phyloP scores from a whole-genome alignment of 2,113 vertebrate genomes.

The Tragelaphus buxtoni region DNA sequence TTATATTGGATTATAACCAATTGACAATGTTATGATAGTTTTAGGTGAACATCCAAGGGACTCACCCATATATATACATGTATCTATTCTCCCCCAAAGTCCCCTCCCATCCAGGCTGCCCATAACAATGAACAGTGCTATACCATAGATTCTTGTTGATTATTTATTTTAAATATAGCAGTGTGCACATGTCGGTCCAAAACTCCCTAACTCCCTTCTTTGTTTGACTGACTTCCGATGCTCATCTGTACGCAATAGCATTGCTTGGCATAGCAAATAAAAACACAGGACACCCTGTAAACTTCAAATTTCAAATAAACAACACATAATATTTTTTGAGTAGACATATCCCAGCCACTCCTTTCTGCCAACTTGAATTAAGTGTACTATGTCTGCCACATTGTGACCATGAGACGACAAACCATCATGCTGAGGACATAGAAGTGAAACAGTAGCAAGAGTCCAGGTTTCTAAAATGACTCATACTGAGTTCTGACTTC shows the following conservation, averaged over 20 bases:
- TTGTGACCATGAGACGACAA: background rate
- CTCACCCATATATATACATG: background rate
- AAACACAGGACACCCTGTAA: background rate
- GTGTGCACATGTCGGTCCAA: background rate
- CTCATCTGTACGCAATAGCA: accelerated
- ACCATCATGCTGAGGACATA: too few species aligned
- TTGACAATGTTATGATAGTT: background rate
- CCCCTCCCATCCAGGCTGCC: background rate
- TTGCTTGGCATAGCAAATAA: background rate
- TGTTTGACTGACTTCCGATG: background rate
- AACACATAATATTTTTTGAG: background rate
- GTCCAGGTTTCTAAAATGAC: background rate
- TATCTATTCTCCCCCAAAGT: background rate
- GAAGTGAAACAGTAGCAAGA: background rate
- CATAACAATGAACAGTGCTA: background rate
- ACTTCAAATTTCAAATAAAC: background rate
- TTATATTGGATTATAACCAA: background rate
- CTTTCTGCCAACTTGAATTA: background rate
- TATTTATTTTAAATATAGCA: background rate
- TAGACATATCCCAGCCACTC: background rate
- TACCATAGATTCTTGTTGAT: background rate
- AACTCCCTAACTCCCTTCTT: background rate
- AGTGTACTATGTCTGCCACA: accelerated
- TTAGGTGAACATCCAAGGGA: background rate
- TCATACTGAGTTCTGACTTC: background rate